These are phyloP conservation scores for Dicaeum eximium DNA, from an alignment of 2,113 vertebrate genomes.

Conservation along the genomic window DNA sequence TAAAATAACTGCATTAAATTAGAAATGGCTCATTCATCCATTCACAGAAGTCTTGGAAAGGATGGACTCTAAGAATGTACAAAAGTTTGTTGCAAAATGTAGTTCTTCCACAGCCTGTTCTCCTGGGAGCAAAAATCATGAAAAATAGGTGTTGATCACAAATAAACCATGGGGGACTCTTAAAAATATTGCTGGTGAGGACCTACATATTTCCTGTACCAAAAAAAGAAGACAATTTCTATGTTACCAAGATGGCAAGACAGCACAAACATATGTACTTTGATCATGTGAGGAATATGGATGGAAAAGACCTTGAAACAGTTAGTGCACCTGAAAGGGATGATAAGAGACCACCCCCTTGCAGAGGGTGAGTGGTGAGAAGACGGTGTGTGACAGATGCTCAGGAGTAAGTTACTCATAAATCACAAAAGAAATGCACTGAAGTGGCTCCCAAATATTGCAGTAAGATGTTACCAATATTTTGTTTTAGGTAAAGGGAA, in stretches of 20 bases:
- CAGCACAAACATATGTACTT: background rate
- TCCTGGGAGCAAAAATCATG: background rate
- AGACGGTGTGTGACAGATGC: constrained; percentile 1
- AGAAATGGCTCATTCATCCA: background rate
- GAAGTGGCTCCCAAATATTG: background rate
- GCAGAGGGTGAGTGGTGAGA: background rate
- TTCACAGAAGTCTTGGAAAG: background rate
- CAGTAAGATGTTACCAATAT: background rate
- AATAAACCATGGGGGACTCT: background rate
- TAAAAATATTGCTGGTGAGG: background rate
- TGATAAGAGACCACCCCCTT: background rate
- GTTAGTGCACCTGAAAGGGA: background rate
- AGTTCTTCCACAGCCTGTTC: background rate
- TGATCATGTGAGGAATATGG: background rate
- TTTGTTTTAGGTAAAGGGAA: background rate
- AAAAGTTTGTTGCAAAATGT: background rate
- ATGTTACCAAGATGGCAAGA: background rate
- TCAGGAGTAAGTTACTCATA: background rate
- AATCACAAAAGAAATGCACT: background rate
- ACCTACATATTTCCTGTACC: background rate
- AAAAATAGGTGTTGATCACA: background rate
- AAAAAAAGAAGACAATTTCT: background rate
- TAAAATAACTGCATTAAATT: background rate
- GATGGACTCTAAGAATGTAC: background rate
- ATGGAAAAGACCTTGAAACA: constrained; percentile 2